A percentile compares a stretch with the other conserved stretches of the same genome.
These are phyloP conservation scores for Penaeus monodon DNA, from an alignment of 2,888 invertebrate genomes.

Conservation along the genomic window DNA sequence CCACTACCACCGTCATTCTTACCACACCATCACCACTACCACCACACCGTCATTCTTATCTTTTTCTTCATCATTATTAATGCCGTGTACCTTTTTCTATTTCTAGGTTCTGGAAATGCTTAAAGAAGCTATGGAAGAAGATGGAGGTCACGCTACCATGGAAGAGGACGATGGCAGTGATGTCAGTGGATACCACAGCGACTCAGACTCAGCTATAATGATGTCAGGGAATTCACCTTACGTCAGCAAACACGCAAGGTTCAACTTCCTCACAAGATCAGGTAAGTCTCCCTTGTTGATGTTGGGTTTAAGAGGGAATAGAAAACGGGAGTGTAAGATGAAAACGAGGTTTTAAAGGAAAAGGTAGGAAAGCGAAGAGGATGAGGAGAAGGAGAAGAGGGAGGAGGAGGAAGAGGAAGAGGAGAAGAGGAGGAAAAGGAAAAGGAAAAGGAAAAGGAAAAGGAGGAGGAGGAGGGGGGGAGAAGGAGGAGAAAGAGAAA, in stretches of 20 bases:
- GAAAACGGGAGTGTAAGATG: neutral
- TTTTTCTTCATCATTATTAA: neutral
- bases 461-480: no score
- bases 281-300: constrained; percentile 67
- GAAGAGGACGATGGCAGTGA: constrained; percentile 77
- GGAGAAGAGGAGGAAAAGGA: no score
- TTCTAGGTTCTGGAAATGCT: constrained; percentile 81
- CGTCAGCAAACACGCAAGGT: constrained; percentile 71
- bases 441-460: no score
- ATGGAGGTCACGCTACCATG: constrained; percentile 64
- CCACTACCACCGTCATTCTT: no score
- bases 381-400: no score
- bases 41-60: no score
- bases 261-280: constrained; percentile 72
- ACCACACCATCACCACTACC: no score
- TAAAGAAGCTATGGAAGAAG: constrained; percentile 72
- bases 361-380: no score
- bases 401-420: no score
- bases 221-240: constrained; percentile 72
- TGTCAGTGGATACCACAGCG: constrained; percentile 83
- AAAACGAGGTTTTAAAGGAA: no score
- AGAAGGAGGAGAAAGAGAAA: no score
- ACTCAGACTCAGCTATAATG: constrained; percentile 77
- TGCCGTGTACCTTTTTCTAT: neutral
- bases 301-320: neutral